Percentiles rank a stretch among this genome's conserved stretches.
phyloP scores from a whole-genome alignment of 2,888 invertebrate genomes.

The Eudemis profundana region DNA sequence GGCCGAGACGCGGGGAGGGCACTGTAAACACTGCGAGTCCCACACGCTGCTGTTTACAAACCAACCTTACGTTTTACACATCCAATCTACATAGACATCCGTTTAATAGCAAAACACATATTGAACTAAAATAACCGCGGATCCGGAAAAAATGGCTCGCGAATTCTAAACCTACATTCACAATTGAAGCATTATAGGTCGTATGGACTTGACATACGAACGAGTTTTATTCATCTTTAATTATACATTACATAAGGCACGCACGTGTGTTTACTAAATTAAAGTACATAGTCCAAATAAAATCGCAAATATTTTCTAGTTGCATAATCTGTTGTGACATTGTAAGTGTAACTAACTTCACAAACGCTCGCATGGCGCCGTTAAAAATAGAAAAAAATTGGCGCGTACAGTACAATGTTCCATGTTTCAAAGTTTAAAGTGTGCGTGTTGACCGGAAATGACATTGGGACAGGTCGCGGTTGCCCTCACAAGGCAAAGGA shows the following conservation, averaged over 20 bases:
- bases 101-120: slow-evolving; percentile 7
- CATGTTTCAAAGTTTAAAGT: slow-evolving; percentile 33
- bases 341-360: background rate
- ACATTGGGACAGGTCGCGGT: slow-evolving; percentile 46
- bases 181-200: slow-evolving; percentile 2
- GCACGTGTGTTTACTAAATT: background rate
- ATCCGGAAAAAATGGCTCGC: slow-evolving; percentile 22
- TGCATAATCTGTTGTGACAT: background rate
- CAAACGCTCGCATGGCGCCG: slow-evolving; percentile 20
- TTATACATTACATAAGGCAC: background rate
- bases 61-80: slow-evolving; percentile 50
- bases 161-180: slow-evolving; percentile 3
- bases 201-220: background rate
- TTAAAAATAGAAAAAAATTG: slow-evolving; percentile 37
- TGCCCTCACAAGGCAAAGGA: slow-evolving; percentile 21
- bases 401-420: slow-evolving; percentile 23
- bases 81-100: slow-evolving; percentile 31
- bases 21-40: slow-evolving; percentile 71
- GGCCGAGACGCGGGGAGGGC: slow-evolving; percentile 49
- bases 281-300: background rate
- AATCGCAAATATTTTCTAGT: background rate
- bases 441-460: slow-evolving; percentile 40
- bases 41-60: slow-evolving; percentile 70
- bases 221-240: background rate
- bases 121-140: background rate